Base-by-base conservation (phyloP, 2,113 vertebrate genomes). In the human (Homo sapiens) region DNA sequence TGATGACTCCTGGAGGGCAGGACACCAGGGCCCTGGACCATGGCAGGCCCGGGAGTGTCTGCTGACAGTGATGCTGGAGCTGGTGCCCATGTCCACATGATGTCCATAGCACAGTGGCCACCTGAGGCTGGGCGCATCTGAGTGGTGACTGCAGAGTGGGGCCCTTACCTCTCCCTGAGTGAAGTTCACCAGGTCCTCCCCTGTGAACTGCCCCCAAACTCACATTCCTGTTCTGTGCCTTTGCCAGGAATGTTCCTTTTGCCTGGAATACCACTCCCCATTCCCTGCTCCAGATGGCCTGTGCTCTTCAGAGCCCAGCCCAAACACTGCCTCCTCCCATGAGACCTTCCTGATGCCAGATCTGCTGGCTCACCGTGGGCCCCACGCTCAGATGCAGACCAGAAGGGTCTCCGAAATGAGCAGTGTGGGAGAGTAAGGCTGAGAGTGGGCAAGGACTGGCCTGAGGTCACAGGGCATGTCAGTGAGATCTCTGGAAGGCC, bases 161-260 rank as follows among this genome's bases (percentile, higher is more conserved):
- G 61, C 38, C 79, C 98, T 99, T 97, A 99, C 99, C 99, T 99
- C 99, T 5, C 99, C 98, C 98, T 99, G 99, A 11, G 99, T 99
- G 98, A 99, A 99, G 92, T 98, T 99, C 61, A 93, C 98, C 93
- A 99, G 98, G 96, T 99, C 98, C 75, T 98, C 98, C 5, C 96
- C 98, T 8, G 98, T 96, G 90, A 40, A 40, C 40, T 40, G 40
- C 40, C 18, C 20, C 68, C 12, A 50, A 48, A 10, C 40, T 32
- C 52, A 79, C 20, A 43, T 61, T 23, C 64, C 45, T 66, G 38
- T 23, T 87, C 75, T 68, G 35, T 40, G 30, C 18, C 75, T 82
- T 66, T 75, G 52, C 55, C 23, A 35, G 48, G 38, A 50, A 55
- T 35, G 25, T 20, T 66, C n/a, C 8, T 22, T 85, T 27, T 72